Conservation (phyloP, 2,888 invertebrate genomes). For the Ommatoiulus sabulosus region DNA sequence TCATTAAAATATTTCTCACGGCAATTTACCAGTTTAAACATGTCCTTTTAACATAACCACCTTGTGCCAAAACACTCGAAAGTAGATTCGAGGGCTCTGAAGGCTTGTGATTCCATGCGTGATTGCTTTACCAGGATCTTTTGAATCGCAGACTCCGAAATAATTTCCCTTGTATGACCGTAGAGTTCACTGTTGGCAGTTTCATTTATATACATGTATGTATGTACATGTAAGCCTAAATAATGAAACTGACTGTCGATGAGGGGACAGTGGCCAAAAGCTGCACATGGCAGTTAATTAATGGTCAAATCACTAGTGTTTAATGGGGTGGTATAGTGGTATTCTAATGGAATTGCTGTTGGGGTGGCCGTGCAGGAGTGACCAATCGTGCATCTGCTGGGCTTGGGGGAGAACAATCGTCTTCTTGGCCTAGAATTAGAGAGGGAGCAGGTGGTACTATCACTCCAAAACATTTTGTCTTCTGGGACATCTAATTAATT, state of each 20-base stretch:
- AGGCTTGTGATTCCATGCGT: neutral
- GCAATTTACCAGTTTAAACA: too few species aligned
- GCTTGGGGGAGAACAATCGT: neutral
- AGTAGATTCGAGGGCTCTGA: too few species aligned
- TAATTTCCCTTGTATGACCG: neutral
- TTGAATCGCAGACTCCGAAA: neutral
- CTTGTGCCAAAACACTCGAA: too few species aligned
- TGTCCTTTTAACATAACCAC: too few species aligned
- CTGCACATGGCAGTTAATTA: conserved; percentile 10
- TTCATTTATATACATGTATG: neutral
- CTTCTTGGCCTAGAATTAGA: neutral
- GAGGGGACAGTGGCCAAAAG: neutral
- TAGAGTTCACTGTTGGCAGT: neutral
- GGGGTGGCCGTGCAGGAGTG: neutral
- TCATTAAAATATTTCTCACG: too few species aligned
- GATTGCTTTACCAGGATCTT: neutral
- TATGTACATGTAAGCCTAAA: neutral
- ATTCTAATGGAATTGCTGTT: neutral
- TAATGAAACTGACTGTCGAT: neutral
- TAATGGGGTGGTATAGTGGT: conserved; percentile 5
- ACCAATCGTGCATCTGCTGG: neutral
- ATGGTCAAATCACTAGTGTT: conserved; percentile 5
- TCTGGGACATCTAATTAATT: conserved; percentile 11
- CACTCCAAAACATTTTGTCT: conserved; percentile 16
- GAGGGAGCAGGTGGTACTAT: neutral